Percentiles rank a stretch among this genome's conserved stretches.
Conservation (phyloP, 1,140 invertebrate genomes). For the Marisa cornuarietis region DNA sequence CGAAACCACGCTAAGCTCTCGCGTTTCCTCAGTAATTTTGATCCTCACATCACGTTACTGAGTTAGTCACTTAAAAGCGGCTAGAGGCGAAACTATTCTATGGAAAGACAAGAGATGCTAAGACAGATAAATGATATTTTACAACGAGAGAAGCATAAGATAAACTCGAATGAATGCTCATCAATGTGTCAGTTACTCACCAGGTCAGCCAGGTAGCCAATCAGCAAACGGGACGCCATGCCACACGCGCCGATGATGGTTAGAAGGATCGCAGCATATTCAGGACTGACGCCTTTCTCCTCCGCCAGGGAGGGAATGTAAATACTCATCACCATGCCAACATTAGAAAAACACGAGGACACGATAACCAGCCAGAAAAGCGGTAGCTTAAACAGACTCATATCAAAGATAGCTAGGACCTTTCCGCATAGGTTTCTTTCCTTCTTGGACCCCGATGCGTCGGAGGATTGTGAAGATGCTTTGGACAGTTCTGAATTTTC, state of each 20-base stretch:
- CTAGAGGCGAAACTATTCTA: too few species aligned
- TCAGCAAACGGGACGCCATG: conserved; percentile 10
- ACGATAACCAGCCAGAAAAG: conserved; percentile 22
- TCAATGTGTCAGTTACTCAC: background rate
- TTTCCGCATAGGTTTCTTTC: background rate
- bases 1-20: too few species aligned
- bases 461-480: too few species aligned
- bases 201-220: conserved; percentile 28
- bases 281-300: conserved; percentile 24
- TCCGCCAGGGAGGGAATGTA: conserved; percentile 32
- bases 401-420: conserved; percentile 15
- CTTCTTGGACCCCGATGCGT: background rate
- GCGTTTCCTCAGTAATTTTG: too few species aligned
- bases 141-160: too few species aligned
- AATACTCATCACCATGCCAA: background rate
- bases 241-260: conserved; percentile 26
- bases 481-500: too few species aligned
- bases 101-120: too few species aligned
- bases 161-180: too few species aligned
- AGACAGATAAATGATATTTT: too few species aligned
- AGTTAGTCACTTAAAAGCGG: too few species aligned
- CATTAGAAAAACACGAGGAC: background rate
- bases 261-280: conserved; percentile 27
- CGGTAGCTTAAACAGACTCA: conserved; percentile 26
- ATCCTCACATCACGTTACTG: too few species aligned